phyloP scores from a whole-genome alignment of 2,797 vertebrate species.

The Crax fasciolata region DNA sequence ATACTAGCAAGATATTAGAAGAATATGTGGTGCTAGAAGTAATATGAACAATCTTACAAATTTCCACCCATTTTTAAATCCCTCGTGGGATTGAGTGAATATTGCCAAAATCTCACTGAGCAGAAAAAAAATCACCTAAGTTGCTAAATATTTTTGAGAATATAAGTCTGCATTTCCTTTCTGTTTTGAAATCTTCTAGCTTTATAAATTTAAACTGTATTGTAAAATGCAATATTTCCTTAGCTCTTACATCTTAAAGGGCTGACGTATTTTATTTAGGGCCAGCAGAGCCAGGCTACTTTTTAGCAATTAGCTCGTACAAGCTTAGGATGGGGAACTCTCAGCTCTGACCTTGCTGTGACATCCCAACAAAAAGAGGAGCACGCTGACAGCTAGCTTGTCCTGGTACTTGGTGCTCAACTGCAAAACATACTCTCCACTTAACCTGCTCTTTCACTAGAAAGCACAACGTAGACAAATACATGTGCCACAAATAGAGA shows the following conservation, averaged over 20 bases:
- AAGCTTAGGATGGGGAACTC: neutral
- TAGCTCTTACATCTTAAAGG: neutral
- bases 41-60: neutral
- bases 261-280: neutral
- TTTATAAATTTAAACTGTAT: neutral
- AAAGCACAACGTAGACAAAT: neutral
- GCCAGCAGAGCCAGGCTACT: neutral
- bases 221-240: neutral
- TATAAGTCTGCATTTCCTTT: neutral
- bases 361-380: neutral
- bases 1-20: neutral
- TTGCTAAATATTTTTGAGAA: neutral
- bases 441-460: neutral
- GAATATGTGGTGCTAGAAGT: neutral
- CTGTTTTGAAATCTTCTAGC: neutral
- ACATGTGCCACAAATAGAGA: neutral
- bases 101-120: neutral
- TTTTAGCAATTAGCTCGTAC: neutral
- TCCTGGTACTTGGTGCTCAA: neutral
- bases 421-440: neutral
- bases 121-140: neutral
- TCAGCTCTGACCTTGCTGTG: neutral
- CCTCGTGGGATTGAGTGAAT: neutral
- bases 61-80: neutral
- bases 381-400: fast-evolving